Evolutionary conservation across 1,140 invertebrate species (phyloP), one percentile per base, ranked within the genome.

Genomic region (Drosophila sechellia): DNA sequence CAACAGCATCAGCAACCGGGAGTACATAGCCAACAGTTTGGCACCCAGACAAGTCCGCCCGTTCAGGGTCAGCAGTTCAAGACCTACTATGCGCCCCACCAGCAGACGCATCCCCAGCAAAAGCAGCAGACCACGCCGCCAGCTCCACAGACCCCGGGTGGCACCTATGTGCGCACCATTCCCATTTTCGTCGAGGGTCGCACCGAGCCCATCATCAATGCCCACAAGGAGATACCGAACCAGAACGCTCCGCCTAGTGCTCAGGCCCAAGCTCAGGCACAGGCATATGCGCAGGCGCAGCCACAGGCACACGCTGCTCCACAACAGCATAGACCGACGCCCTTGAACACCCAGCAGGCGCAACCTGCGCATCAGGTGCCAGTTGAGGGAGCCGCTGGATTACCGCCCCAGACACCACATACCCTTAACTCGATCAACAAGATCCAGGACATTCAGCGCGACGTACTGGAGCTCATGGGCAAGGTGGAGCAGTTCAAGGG

Each of bases 171-270:
- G 13, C 94, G 96, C 74, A 96, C 97, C 83, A 97, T 98, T 91
- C 97, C 97, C 3, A 98, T 98, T 42, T 96, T 96, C 74, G 96
- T 97, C 0, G 97, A 98, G 92, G 96, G 96, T 20, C 93, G 96
- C 39, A 95, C 96, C 77, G 94, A 95, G 74, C 96, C 96, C 1
- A 94, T 96, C 3, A 93, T 96, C 20, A 94, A 95, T 46, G 95
- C 94, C 56, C 93, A 93, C 57, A 78, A 92, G 46, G 86, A 91
- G 5, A 91, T 92, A 60, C 93, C 81, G 92, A 92, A 85, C 90
- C 92, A 68, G 91, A 72, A 70, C 53, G 70, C 77, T 40, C 42
- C 93, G 74, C 13, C 92, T 54, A 92, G 86, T 58, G 93, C 54
- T 12, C 93, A 91, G 42, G 74, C 91, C 49, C 92, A 92, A 40